Percentiles rank a stretch among this genome's conserved stretches.
Evolutionary conservation across 2,888 invertebrate genomes (phyloP).

Genomic region (Agrilus biguttatus): DNA sequence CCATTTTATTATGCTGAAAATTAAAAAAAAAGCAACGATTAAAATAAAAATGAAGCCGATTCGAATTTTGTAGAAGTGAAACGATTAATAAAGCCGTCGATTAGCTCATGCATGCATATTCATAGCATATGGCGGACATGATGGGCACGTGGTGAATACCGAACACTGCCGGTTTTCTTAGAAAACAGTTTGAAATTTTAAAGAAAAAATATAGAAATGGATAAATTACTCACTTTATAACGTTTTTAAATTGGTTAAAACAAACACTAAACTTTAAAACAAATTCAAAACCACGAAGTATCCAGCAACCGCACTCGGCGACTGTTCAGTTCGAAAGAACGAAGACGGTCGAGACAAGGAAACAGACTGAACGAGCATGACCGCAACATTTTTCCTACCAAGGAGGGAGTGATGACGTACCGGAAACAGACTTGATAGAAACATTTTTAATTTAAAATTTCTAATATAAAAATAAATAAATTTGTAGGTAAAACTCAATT

Average conservation of each 20-base stretch:
- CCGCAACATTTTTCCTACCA: too few relatives aligned
- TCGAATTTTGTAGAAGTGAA: not conserved
- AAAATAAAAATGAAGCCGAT: not conserved
- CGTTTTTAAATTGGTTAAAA: conserved; percentile 22
- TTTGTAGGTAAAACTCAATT: too few relatives aligned
- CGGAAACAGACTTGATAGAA: too few relatives aligned
- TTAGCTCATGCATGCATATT: conserved; percentile 3
- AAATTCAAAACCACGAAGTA: conserved; percentile 20
- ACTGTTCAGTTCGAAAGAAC: conserved; percentile 31
- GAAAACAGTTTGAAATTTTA: conserved; percentile 1
- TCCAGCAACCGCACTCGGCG: conserved; percentile 27
- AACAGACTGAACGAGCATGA: too few relatives aligned
- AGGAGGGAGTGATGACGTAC: too few relatives aligned
- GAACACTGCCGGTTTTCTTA: conserved; percentile 2
- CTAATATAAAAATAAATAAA: too few relatives aligned
- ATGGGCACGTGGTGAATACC: conserved; percentile 9
- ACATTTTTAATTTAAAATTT: too few relatives aligned
- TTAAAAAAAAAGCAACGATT: conserved; percentile 8
- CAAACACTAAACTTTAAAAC: conserved; percentile 21
- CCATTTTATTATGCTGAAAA: conserved; percentile 52
- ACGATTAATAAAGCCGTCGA: not conserved
- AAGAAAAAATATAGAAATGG: not conserved
- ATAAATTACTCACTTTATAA: conserved; percentile 18
- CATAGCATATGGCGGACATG: conserved; percentile 10
- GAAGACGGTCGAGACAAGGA: conserved; percentile 9